Evolutionary conservation across 2,113 vertebrate genomes (phyloP).

Genomic region (Festucalex cinctus): DNA sequence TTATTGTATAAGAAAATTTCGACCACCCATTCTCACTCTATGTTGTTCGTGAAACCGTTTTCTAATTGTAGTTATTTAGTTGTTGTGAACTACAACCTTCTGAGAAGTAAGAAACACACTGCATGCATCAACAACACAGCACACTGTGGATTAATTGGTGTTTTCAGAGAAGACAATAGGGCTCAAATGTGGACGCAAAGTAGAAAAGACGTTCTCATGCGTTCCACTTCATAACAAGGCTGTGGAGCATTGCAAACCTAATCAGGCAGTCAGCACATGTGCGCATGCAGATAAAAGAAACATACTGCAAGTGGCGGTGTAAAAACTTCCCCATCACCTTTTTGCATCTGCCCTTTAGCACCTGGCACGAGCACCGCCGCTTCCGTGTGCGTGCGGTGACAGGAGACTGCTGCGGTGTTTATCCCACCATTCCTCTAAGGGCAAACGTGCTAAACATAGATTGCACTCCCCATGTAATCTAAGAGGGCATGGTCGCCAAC

Average conservation of each 20-base stretch:
- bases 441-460: constrained; percentile 65
- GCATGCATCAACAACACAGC: no score
- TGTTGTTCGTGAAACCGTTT: no score
- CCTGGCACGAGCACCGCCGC: constrained; percentile 16
- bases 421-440: constrained; percentile 66
- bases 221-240: constrained; percentile 1
- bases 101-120: neutral
- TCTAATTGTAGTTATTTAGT: no score
- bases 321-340: constrained; percentile 1
- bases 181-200: constrained; percentile 18
- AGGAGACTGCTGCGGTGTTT: constrained; percentile 52
- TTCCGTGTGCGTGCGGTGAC: constrained; percentile 26
- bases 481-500: constrained; percentile 65
- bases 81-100: neutral
- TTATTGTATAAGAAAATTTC: no score
- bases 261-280: constrained; percentile 62
- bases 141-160: neutral
- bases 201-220: constrained; percentile 3
- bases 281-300: constrained; percentile 59
- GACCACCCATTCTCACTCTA: no score
- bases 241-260: constrained; percentile 35
- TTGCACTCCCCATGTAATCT: constrained; percentile 64
- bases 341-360: constrained; percentile 34
- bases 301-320: neutral
- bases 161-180: constrained; percentile 15